Base-by-base conservation (phyloP, 2,888 invertebrate genomes). In the Ophion ellenae region DNA sequence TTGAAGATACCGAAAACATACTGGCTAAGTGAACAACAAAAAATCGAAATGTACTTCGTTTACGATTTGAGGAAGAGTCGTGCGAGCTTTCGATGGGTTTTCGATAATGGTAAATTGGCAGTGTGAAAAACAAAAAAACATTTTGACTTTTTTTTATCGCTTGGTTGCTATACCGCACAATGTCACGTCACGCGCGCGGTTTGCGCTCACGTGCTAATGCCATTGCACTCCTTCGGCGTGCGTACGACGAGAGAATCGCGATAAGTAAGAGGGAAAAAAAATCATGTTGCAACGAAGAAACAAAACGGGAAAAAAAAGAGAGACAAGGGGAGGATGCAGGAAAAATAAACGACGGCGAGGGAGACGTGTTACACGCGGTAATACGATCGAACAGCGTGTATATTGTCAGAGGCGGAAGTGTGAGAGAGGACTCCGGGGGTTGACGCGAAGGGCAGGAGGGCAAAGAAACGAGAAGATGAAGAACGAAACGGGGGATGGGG, bases 341-440 rank as follows among this genome's bases (percentile, higher is more conserved):
- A 67, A 36, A 17, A 53, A 74, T 64, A 61, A 69, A 36, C 61
- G 28, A 40, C 32, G 47, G 59, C 17, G 61, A 20, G 59, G 61
- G 57, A 11, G n/a, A 59, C 61, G 17, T 17, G 36, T 24, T 53
- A 36, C 40, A 69, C 9, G 69, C 17, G 28, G 66, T 79, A 20
- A 57, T 74, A 83, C 76, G 83, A 78, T 81, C 66, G 83, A 77
- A 75, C 61, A 53, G 57, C 53, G 79, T 66, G 71, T 47, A 57
- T 64, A 32, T 69, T 63, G 73, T 20, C 6, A 64, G 53, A n/a
- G 69, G 45, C 63, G 53, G 81, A 81, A 81, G 81, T 75, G 59
- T 74, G 61, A 36, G 70, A 81, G 76, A 67, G 67, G 40, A 40
- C 71, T 64, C 36, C 24, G 14, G 9, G 20, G 20, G 14, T 32